These are phyloP conservation scores for Agrenia bidenticulata DNA, from an alignment of 2,888 invertebrate species.

Conservation along the genomic window DNA sequence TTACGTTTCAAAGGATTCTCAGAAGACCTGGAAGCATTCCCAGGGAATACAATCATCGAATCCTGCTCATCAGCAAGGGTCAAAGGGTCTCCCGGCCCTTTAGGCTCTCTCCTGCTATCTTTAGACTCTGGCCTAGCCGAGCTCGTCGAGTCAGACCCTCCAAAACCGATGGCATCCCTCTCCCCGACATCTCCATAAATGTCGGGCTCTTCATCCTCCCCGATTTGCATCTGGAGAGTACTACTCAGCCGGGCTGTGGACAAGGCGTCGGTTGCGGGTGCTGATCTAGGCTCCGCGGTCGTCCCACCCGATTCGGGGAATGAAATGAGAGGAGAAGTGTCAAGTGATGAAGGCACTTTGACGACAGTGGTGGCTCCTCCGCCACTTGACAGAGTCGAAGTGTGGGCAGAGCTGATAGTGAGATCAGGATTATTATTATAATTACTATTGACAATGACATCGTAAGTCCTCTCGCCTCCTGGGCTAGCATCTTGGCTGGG, in stretches of 20 bases:
- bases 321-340: not conserved
- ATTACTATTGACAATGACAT: not conserved
- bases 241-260: not conserved
- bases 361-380: not conserved
- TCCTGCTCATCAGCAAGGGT: conserved; percentile 7
- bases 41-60: conserved; percentile 29
- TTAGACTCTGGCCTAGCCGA: not conserved
- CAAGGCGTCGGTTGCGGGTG: conserved; percentile 4
- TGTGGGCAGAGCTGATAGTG: not conserved
- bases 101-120: no score
- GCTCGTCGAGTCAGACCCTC: no score
- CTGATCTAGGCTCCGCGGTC: conserved; percentile 1
- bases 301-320: no score
- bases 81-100: no score
- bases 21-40: conserved; percentile 12
- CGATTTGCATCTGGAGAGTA: conserved; percentile 2
- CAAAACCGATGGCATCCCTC: not conserved
- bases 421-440: not conserved
- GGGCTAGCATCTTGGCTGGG: not conserved
- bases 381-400: not conserved
- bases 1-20: no score
- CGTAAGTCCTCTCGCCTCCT: not conserved
- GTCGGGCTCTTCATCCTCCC: conserved; percentile 13
- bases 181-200: not conserved
- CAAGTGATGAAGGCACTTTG: no score